Base-by-base conservation (phyloP, 2,888 invertebrate species). In the Amiota minor region DNA sequence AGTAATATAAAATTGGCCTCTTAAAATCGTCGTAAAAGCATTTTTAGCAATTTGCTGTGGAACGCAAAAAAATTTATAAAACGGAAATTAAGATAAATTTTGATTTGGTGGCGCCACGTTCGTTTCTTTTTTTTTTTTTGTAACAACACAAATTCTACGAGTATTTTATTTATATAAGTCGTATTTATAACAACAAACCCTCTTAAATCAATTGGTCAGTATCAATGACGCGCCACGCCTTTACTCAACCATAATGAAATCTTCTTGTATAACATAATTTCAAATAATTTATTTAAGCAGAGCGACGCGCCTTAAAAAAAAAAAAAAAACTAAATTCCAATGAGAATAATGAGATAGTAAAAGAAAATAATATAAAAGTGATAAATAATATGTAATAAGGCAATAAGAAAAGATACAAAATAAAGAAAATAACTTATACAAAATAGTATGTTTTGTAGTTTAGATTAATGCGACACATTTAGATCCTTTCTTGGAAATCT, bases 211-310 rank as follows among this genome's bases (percentile, higher is more conserved):
- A 35, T 35, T 35, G 35, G 35, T 8, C 35, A 35, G 35, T 35
- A 35, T 8, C 6, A 35, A 35, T 35, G 35, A 35, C n/a, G n/a
- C n/a, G 35, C 35, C 35, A 35, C 35, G 35, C 35, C 35, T 35
- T 35, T 35, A 35, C 35, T 35, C 35, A 35, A 65, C 47, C 18
- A 16, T 65, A 65, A 65, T 47, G 47, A 65, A 67, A 67, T 18
- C 67, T 18, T 49, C 67, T 83, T 83, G 83, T 83, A 35, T 35
- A 84, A 79, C 81, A 78, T 85, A 85, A 83, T 85, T 81, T 80
- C 83, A 78, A 75, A 79, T 83, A 80, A 83, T 83, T 85, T 85
- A 83, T 83, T 83, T 77, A 72, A 77, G 56, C 74, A 71, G 67
- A 78, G 35, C 77, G 81, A 78, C 84, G 78, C 72, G 75, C 79